Evolutionary conservation across 2,113 vertebrate genomes (phyloP).

Genomic region (Pungitius pungitius): DNA sequence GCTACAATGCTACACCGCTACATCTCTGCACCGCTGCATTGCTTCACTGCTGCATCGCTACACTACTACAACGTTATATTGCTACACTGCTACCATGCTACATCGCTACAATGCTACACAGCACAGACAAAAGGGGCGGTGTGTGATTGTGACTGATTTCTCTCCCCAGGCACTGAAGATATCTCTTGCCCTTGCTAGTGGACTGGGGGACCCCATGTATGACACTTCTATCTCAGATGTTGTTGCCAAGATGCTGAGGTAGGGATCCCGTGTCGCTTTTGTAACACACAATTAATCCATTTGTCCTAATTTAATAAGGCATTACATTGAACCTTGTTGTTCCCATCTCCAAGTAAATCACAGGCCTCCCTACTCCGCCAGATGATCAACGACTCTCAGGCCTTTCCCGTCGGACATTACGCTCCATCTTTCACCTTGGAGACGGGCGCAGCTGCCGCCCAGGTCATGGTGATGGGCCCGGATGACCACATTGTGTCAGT

Average conservation of each 20-base stretch:
- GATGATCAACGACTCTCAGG: constrained; percentile 89
- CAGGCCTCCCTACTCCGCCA: constrained; percentile 85
- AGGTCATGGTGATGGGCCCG: constrained; percentile 94
- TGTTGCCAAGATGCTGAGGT: constrained; percentile 91
- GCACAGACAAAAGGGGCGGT: not conserved
- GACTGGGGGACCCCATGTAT: constrained; percentile 88
- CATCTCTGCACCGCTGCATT: no score
- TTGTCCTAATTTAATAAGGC: not conserved
- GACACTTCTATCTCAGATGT: constrained; percentile 83
- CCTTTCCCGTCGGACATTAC: constrained; percentile 78
- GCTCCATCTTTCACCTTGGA: constrained; percentile 79
- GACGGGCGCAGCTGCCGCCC: constrained; percentile 82
- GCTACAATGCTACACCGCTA: no score
- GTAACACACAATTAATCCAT: not conserved
- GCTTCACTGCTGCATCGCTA: no score
- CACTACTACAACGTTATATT: no score
- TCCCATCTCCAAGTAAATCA: constrained; percentile 81
- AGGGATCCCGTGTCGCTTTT: constrained; percentile 4
- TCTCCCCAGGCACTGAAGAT: constrained; percentile 89
- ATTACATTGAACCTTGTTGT: constrained; percentile 14
- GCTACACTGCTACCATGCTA: no score
- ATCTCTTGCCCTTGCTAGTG: constrained; percentile 88
- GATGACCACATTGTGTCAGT: constrained; percentile 95
- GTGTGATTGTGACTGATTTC: not conserved
- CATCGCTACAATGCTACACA: no score